Evolutionary conservation across 2,113 vertebrate genomes (phyloP).

Genomic region (Callipepla squamata): DNA sequence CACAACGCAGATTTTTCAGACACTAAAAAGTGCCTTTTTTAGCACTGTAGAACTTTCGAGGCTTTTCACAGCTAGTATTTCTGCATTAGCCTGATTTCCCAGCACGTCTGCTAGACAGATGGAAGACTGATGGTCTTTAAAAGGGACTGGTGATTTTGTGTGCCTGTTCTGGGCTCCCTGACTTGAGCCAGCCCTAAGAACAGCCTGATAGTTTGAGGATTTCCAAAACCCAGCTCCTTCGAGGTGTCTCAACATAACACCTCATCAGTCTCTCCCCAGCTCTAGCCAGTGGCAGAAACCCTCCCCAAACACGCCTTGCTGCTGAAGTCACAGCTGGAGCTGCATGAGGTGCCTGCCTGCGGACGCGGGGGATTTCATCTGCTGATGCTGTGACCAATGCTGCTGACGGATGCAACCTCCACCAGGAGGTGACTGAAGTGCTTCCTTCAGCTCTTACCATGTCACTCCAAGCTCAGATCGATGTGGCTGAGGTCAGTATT

Average conservation of each 20-base stretch:
- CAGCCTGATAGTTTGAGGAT: slow-evolving; percentile 21
- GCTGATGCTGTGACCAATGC: not conserved
- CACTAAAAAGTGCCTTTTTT: slow-evolving; percentile 27
- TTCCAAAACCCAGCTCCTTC: slow-evolving; percentile 51
- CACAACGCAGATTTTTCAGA: slow-evolving; percentile 10
- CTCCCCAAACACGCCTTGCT: not conserved
- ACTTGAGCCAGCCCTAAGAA: slow-evolving; percentile 17
- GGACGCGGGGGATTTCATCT: not conserved
- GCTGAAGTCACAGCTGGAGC: not conserved
- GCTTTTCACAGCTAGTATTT: slow-evolving; percentile 67
- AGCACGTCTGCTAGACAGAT: not conserved
- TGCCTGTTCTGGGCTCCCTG: slow-evolving; percentile 11
- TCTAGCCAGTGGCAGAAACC: not conserved
- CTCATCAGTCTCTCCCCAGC: slow-evolving; percentile 32
- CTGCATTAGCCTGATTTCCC: slow-evolving; percentile 49
- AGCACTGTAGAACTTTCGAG: slow-evolving; percentile 36
- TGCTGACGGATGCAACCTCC: not conserved
- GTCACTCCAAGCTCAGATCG: not conserved
- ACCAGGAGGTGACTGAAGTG: not conserved
- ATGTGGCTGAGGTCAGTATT: not conserved
- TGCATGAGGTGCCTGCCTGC: not conserved
- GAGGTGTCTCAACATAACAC: slow-evolving; percentile 35
- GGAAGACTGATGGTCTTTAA: slow-evolving; percentile 40
- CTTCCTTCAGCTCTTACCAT: not conserved
- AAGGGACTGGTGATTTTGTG: slow-evolving; percentile 36